Conservation (phyloP, 2,888 invertebrate species). For the Philopedon plagiatum region DNA sequence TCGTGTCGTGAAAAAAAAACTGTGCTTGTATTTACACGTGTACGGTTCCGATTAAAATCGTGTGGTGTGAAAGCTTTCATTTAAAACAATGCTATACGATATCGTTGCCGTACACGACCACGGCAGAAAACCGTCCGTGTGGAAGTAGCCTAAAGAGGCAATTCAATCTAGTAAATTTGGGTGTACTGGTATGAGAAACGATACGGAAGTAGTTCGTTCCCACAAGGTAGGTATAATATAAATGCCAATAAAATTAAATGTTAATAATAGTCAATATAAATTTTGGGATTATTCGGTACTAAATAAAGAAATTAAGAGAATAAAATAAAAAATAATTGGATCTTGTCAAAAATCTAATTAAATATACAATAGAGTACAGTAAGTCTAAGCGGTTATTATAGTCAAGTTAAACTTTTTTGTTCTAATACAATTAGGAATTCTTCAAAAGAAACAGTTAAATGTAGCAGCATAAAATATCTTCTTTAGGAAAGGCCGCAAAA, state of each 20-base stretch:
- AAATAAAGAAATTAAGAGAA: background rate
- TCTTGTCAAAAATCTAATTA: conserved; percentile 2
- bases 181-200: conserved; percentile 33
- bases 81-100: too few relatives aligned
- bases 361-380: background rate
- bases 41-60: too few relatives aligned
- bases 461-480: background rate
- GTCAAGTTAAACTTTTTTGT: background rate
- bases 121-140: too few relatives aligned
- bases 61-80: too few relatives aligned
- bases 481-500: background rate
- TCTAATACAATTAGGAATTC: background rate
- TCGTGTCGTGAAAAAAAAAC: too few relatives aligned
- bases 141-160: conserved; percentile 23
- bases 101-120: too few relatives aligned
- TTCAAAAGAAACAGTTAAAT: background rate
- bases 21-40: too few relatives aligned
- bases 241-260: conserved; percentile 20
- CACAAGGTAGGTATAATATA: conserved; percentile 32
- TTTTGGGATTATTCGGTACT: background rate
- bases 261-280: conserved; percentile 19
- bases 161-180: conserved; percentile 27
- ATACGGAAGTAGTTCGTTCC: conserved; percentile 37
- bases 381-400: background rate
- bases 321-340: background rate